Conservation (phyloP, 53 echinoderm and acorn worm genomes). For the Mesocentrotus franciscanus region DNA sequence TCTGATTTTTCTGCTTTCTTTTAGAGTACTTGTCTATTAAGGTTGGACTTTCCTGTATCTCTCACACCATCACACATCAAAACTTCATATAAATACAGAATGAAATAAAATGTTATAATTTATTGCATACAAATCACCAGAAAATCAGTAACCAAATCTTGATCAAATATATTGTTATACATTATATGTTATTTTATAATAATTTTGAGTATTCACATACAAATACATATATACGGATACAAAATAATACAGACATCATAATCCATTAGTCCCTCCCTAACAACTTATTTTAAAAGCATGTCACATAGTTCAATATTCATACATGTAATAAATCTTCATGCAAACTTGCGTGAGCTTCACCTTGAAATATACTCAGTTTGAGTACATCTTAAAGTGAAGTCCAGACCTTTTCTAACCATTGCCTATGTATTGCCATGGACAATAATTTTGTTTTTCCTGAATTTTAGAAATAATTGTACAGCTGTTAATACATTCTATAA, state of each 20-base stretch:
- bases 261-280: not conserved
- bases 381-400: not conserved
- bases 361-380: not conserved
- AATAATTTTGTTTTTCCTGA: not conserved
- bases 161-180: conserved; percentile 13
- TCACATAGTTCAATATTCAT: not conserved
- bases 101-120: conserved; percentile 49
- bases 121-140: conserved; percentile 57
- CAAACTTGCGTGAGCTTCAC: not conserved
- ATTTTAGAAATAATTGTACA: not conserved
- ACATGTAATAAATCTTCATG: not conserved
- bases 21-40: too few species aligned
- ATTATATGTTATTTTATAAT: not conserved
- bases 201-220: conserved; percentile 17
- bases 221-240: not conserved
- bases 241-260: conserved; percentile 10
- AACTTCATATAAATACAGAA: not conserved
- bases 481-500: too few species aligned
- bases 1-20: too few species aligned
- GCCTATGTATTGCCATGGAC: not conserved
- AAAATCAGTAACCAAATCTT: conserved; percentile 36
- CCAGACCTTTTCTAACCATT: not conserved
- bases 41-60: too few species aligned
- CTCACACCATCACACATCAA: not conserved
- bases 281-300: not conserved